Evolutionary conservation across 2,113 vertebrate genomes (phyloP).

Genomic region (Oryzias celebensis): DNA sequence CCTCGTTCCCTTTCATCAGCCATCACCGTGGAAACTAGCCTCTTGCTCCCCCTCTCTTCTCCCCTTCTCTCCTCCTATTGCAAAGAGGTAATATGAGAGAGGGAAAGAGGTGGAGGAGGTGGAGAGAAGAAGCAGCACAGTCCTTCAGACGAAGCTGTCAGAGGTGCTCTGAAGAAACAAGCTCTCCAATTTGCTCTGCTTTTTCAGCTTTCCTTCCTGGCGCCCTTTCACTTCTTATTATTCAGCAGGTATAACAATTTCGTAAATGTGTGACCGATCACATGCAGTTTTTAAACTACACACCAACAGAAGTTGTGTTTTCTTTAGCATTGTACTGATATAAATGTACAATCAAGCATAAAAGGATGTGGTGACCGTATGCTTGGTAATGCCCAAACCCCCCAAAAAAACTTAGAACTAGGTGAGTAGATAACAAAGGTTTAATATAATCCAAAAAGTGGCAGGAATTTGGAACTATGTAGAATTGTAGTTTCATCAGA

Average conservation of each 20-base stretch:
- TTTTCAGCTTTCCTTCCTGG: constrained; percentile 56
- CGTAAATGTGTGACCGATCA: constrained; percentile 13
- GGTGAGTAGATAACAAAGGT: too few relatives aligned
- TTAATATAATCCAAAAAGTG: too few relatives aligned
- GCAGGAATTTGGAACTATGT: too few relatives aligned
- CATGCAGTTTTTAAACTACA: constrained; percentile 29
- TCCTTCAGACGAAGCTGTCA: constrained; percentile 70
- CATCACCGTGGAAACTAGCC: constrained; percentile 70
- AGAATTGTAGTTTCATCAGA: too few relatives aligned
- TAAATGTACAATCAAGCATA: too few relatives aligned
- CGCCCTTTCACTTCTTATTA: constrained; percentile 40
- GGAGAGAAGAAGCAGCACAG: constrained; percentile 38
- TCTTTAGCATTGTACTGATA: neutral
- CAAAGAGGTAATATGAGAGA: constrained; percentile 65
- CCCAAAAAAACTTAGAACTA: too few relatives aligned
- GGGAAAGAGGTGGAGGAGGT: constrained; percentile 44
- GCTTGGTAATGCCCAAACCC: too few relatives aligned
- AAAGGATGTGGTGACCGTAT: too few relatives aligned
- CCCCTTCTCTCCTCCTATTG: constrained; percentile 32
- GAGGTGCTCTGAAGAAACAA: constrained; percentile 71
- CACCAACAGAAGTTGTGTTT: constrained; percentile 4
- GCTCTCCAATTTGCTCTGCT: constrained; percentile 71
- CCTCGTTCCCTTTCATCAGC: constrained; percentile 71
- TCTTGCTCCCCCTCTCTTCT: constrained; percentile 25
- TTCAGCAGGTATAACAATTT: constrained; percentile 50